Percentiles rank a stretch among this genome's conserved stretches.
Conservation (phyloP, 1,140 invertebrate species). For the Laodelphax striatellus region DNA sequence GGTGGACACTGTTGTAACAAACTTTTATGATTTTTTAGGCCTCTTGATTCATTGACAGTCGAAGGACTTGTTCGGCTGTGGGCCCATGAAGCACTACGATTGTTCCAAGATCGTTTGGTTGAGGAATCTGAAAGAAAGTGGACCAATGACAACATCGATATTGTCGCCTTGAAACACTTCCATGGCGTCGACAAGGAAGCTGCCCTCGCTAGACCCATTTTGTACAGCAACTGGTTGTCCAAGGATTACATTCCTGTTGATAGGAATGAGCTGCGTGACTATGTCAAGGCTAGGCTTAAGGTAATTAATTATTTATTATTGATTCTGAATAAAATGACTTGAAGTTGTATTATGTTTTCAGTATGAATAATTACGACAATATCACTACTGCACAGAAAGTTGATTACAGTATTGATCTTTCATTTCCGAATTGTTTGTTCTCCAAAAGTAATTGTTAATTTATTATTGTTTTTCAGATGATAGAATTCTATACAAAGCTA, state of each 20-base stretch:
- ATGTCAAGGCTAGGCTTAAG: conserved; percentile 92
- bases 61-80: conserved; percentile 94
- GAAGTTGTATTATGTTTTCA: too few relatives aligned
- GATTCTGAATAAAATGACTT: too few relatives aligned
- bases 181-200: conserved; percentile 76
- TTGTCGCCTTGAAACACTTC: conserved; percentile 91
- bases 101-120: conserved; percentile 95
- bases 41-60: conserved; percentile 78
- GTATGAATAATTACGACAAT: too few relatives aligned
- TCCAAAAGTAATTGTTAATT: too few relatives aligned
- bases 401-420: too few relatives aligned
- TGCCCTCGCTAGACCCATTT: conserved; percentile 79
- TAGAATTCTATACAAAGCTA: too few relatives aligned
- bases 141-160: conserved; percentile 98
- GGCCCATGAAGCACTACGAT: conserved; percentile 94
- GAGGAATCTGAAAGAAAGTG: conserved; percentile 88
- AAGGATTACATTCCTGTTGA: conserved; percentile 98
- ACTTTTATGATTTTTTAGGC: conserved; percentile 37
- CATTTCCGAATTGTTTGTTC: too few relatives aligned
- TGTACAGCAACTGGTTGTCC: conserved; percentile 98
- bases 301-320: too few relatives aligned
- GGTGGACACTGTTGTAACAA: background rate
- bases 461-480: too few relatives aligned
- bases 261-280: conserved; percentile 87
- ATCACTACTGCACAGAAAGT: too few relatives aligned